These are phyloP conservation scores for Platyrinchus mystaceus DNA, from an alignment of 2,797 vertebrate species.

Conservation along the genomic window DNA sequence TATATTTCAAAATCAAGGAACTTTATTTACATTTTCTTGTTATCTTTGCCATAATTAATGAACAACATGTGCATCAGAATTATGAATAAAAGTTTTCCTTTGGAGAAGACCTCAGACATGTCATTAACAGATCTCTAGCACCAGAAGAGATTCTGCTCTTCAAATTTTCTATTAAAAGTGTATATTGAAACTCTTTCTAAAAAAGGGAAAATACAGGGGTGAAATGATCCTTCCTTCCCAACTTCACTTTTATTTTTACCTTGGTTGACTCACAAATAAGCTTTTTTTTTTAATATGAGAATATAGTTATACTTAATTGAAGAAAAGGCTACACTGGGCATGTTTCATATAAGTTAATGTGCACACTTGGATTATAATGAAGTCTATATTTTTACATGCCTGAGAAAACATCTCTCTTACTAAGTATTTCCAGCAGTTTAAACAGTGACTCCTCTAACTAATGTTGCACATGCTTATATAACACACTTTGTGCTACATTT, in stretches of 20 bases:
- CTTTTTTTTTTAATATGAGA: background rate
- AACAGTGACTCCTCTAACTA: background rate
- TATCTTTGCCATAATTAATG: background rate
- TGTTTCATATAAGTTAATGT: background rate
- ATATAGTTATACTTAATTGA: background rate
- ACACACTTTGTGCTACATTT: background rate
- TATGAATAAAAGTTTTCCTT: background rate
- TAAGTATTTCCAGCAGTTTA: background rate
- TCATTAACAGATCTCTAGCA: background rate
- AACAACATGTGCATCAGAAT: background rate
- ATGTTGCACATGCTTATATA: background rate
- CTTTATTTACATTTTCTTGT: background rate
- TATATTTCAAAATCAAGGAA: background rate
- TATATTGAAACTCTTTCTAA: background rate
- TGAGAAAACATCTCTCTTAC: background rate
- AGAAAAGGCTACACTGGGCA: background rate
- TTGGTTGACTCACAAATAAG: background rate
- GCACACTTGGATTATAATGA: background rate
- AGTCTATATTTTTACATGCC: background rate
- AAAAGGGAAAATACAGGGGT: background rate
- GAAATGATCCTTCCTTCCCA: background rate
- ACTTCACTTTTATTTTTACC: background rate
- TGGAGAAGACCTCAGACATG: background rate
- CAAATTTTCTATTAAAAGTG: background rate
- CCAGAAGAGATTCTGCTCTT: background rate